Evolutionary conservation across 1,140 invertebrate species (phyloP).

Genomic region (Pseudomyrmex pallidus): DNA sequence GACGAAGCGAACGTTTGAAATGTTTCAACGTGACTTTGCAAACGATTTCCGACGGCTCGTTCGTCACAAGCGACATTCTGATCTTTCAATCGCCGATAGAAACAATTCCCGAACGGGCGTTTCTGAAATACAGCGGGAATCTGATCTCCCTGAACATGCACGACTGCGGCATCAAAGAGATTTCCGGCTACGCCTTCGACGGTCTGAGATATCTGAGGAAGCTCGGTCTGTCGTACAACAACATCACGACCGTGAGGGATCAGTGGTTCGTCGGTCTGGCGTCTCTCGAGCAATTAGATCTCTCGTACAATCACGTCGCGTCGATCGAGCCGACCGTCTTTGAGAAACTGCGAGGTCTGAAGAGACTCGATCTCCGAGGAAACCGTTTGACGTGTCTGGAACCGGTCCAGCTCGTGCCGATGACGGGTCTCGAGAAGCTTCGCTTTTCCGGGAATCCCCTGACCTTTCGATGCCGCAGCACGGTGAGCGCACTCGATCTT

Average conservation of each 20-base stretch:
- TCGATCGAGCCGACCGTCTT: slow-evolving; percentile 71
- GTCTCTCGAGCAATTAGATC: slow-evolving; percentile 76
- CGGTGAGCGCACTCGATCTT: slow-evolving; percentile 66
- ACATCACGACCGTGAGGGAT: slow-evolving; percentile 67
- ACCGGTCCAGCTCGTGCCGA: slow-evolving; percentile 61
- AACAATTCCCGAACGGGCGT: slow-evolving; percentile 65
- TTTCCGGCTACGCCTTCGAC: slow-evolving; percentile 72
- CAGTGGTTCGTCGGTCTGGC: slow-evolving; percentile 74
- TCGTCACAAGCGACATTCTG: slow-evolving; percentile 62
- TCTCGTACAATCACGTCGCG: slow-evolving; percentile 78
- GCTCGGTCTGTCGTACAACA: slow-evolving; percentile 76
- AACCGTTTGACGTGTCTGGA: slow-evolving; percentile 76
- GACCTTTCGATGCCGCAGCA: slow-evolving; percentile 74
- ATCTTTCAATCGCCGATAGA: slow-evolving; percentile 72
- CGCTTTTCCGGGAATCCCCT: slow-evolving; percentile 78
- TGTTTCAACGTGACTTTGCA: slow-evolving; percentile 73
- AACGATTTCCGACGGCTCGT: slow-evolving; percentile 39
- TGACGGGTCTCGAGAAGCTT: slow-evolving; percentile 76
- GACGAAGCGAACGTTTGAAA: slow-evolving; percentile 66
- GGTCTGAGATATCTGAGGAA: slow-evolving; percentile 70
- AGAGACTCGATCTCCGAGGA: slow-evolving; percentile 75
- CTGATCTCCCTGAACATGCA: slow-evolving; percentile 74
- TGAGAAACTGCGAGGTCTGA: slow-evolving; percentile 66
- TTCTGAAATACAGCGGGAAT: slow-evolving; percentile 62
- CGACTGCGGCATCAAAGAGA: slow-evolving; percentile 72